These are phyloP conservation scores for Amphibalanus amphitrite DNA, from an alignment of 1,140 invertebrate genomes.

Conservation along the genomic window DNA sequence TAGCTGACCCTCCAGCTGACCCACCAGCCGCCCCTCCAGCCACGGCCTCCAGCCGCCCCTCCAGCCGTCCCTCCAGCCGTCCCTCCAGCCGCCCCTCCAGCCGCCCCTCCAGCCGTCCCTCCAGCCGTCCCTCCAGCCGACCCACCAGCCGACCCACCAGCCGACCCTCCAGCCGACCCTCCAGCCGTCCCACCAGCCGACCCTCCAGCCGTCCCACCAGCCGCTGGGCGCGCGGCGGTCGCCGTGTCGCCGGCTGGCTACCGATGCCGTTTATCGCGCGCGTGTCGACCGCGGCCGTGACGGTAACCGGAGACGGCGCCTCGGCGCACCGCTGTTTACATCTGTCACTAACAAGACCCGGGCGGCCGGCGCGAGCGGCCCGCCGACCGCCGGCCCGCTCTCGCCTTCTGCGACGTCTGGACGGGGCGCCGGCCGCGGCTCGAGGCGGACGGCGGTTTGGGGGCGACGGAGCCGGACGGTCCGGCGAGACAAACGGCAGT, in stretches of 20 bases:
- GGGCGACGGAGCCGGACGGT: no score
- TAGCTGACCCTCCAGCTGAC: no score
- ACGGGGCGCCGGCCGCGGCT: no score
- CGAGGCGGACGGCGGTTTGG: neutral
- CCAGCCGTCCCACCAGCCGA: neutral
- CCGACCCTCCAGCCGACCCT: neutral
- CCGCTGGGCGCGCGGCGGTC: neutral
- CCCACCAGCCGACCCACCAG: no score
- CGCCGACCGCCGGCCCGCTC: no score
- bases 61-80: no score
- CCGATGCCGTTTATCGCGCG: neutral
- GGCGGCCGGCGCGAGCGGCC: neutral
- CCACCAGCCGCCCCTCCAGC: no score
- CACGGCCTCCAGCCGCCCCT: no score
- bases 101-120: no score
- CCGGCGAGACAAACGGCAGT: no score
- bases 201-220: neutral
- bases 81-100: no score
- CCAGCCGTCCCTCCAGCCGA: no score
- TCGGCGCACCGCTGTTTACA: neutral
- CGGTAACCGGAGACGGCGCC: neutral
- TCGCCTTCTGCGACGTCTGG: neutral
- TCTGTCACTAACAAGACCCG: neutral
- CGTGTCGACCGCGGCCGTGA: neutral
- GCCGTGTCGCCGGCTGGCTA: neutral